These are phyloP conservation scores for Tenthredo amoena DNA, from an alignment of 2,888 invertebrate species.

Conservation along the genomic window DNA sequence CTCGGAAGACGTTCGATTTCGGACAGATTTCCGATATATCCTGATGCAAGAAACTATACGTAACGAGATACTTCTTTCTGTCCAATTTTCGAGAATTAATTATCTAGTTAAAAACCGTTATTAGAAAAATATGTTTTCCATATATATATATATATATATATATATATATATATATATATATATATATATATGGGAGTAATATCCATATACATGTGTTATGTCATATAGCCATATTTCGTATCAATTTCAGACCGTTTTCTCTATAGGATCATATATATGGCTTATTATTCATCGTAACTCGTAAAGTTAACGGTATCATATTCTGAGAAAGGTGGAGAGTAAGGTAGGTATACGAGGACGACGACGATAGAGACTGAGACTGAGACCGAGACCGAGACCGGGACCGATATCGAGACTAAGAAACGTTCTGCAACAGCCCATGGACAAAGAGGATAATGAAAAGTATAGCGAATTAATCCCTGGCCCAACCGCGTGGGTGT, in stretches of 20 bases:
- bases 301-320: constrained; percentile 2
- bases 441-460: not conserved
- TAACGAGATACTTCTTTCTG: no score
- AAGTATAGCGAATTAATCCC: not conserved
- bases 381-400: not conserved
- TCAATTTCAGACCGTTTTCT: constrained; percentile 2
- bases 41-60: no score
- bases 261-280: not conserved
- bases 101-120: no score
- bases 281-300: constrained; percentile 2
- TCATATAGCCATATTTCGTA: not conserved
- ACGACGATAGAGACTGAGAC: not conserved
- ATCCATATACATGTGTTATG: no score
- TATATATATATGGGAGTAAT: no score
- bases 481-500: not conserved
- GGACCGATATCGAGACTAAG: not conserved
- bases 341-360: not conserved
- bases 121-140: no score
- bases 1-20: no score
- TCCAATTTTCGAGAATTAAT: no score
- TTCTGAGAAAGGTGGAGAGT: not conserved
- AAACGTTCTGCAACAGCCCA: no score
- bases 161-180: no score
- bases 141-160: no score
- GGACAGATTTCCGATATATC: no score